Evolutionary conservation across 2,797 vertebrate genomes (phyloP), one percentile per base, ranked within the genome.

Genomic region (Cyclopterus lumpus): DNA sequence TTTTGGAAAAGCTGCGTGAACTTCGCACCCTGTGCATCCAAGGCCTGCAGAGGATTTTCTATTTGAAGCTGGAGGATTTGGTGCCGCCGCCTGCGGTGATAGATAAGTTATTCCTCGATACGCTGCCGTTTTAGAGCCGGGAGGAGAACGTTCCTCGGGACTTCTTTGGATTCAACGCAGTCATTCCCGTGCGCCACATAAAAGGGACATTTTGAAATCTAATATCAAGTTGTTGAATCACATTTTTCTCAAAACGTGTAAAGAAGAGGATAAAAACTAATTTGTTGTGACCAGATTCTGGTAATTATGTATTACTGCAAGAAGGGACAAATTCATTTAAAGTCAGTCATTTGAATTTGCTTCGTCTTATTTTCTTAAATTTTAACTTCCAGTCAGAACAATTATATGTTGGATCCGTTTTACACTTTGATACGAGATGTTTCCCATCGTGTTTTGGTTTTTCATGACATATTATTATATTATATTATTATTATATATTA

Each of bases 41-140:
- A 81, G 98, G 98, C 86, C 95, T 99, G 86, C 98, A 99, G 89
- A 97, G 98, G 92, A 99, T 99, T 92, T 99, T 99, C 95, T 99
- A 99, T 90, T 91, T 99, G 94, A 99, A 99, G 93, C 95, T 99
- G 85, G 98, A 99, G 87, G 98, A 99, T 65, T 94, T 99, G 95
- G 98, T 99, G 90, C 96, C 98, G 6, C 98, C 98, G 4, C 98
- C 98, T 68, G 96, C 97, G 83, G 95, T 97, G 85, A 98, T 99
- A 71, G 98, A 99, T 93, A 99, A 98, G 94, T 96, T 99, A 85
- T 99, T 99, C 75, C 95, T 98, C 76, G 98, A 99, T 94, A 99
- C 98, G 70, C 90, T 99, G 91, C 98, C 98, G 20, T 99, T 99
- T 89, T 99, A 97, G 95, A 81, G 64, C 67, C 61, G 20, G 8